phyloP scores from a whole-genome alignment of 2,797 vertebrate genomes.

The Antennarius maculatus region DNA sequence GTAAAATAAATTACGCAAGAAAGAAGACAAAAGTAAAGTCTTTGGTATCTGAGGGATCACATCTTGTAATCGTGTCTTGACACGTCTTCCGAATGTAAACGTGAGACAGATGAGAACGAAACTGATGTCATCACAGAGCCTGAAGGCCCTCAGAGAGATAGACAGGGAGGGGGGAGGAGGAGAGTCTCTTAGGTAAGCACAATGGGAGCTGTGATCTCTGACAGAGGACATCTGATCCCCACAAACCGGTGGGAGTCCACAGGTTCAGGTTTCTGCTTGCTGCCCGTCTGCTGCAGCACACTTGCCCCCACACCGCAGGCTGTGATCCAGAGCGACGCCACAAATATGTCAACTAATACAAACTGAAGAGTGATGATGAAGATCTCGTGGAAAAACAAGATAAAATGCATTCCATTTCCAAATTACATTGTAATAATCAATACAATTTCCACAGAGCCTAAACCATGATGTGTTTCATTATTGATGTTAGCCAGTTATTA shows the following conservation, averaged over 20 bases:
- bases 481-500: too few species aligned
- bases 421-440: not conserved
- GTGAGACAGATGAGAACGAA: slow-evolving; percentile 54
- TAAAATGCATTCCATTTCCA: not conserved
- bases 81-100: slow-evolving; percentile 9
- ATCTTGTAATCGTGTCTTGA: slow-evolving; percentile 1
- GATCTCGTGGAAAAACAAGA: not conserved
- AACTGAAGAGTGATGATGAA: not conserved
- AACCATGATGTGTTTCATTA: too few species aligned
- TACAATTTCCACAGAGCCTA: too few species aligned
- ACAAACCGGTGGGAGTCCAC: slow-evolving; percentile 60
- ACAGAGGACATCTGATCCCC: slow-evolving; percentile 74
- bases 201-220: slow-evolving; percentile 81
- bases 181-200: slow-evolving; percentile 70
- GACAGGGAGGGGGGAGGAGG: slow-evolving; percentile 44
- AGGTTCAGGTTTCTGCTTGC: slow-evolving; percentile 76
- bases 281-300: slow-evolving; percentile 62
- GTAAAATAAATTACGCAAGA: not conserved
- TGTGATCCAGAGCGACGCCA: slow-evolving; percentile 7
- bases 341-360: not conserved
- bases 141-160: slow-evolving; percentile 39
- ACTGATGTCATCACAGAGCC: slow-evolving; percentile 64
- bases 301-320: slow-evolving; percentile 12
- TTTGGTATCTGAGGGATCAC: not conserved
- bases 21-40: not conserved